These are phyloP conservation scores for Cassiopea xamachana DNA, from an alignment of 30 jellyfish, hydroid and myxozoan genomes.

Conservation along the genomic window DNA sequence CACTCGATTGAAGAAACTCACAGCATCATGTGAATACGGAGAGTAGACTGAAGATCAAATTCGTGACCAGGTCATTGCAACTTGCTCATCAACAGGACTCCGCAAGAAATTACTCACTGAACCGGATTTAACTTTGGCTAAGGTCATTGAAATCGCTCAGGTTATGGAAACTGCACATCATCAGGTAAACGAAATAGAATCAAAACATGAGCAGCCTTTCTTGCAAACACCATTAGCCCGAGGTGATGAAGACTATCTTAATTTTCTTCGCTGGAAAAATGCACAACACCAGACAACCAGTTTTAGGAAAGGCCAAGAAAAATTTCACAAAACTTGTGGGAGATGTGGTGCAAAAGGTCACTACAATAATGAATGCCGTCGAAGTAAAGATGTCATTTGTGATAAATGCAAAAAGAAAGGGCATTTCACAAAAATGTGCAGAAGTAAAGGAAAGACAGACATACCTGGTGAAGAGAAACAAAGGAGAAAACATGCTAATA, in stretches of 20 bases:
- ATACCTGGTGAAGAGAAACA: too few relatives aligned
- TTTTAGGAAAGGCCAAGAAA: not conserved
- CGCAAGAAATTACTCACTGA: not conserved
- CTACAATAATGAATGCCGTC: too few relatives aligned
- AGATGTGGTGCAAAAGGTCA: too few relatives aligned
- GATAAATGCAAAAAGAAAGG: too few relatives aligned
- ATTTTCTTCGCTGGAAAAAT: too few relatives aligned
- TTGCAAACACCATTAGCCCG: constrained; percentile 1
- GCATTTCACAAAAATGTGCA: too few relatives aligned
- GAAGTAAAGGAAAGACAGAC: too few relatives aligned
- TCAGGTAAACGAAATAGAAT: constrained; percentile 1
- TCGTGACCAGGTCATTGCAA: constrained; percentile 13
- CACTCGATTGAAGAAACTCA: not conserved
- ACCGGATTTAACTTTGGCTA: constrained; percentile 1
- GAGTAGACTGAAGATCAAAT: constrained; percentile 17
- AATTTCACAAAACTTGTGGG: too few relatives aligned
- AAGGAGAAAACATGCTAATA: too few relatives aligned
- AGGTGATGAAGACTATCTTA: not conserved
- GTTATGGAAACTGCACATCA: constrained; percentile 8
- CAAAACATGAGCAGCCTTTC: not conserved
- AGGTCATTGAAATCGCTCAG: not conserved
- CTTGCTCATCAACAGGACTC: constrained; percentile 8
- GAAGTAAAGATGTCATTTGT: too few relatives aligned
- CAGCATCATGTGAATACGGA: not conserved
- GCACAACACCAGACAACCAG: too few relatives aligned